These are phyloP conservation scores for Octopus sinensis DNA, from an alignment of 1,140 invertebrate genomes.

Conservation along the genomic window DNA sequence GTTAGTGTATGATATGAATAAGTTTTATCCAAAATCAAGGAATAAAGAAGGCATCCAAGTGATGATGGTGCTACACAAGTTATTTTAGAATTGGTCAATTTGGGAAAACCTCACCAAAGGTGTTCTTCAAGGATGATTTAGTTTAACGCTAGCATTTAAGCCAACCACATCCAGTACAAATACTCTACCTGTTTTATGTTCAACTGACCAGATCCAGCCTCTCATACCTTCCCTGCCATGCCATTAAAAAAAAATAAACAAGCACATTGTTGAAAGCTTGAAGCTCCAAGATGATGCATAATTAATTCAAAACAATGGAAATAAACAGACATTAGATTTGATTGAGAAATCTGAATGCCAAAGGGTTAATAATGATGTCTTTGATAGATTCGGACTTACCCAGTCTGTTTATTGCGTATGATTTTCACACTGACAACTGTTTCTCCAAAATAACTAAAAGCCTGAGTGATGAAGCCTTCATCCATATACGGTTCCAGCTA, in stretches of 20 bases:
- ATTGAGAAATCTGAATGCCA: no score
- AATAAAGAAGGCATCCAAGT: no score
- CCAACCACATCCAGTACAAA: no score
- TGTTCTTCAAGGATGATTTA: no score
- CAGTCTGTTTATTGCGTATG: conserved; percentile 89
- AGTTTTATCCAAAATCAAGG: no score
- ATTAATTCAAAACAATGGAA: neutral
- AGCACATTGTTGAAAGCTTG: neutral
- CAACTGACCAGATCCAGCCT: neutral
- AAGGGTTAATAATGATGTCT: no score
- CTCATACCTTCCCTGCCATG: neutral
- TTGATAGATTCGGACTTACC: conserved; percentile 29
- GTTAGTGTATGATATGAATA: no score
- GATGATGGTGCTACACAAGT: no score
- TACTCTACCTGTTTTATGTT: no score
- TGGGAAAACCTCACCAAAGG: no score
- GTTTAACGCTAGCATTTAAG: no score
- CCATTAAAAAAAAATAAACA: neutral
- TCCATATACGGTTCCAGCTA: conserved; percentile 93
- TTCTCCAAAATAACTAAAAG: conserved; percentile 87
- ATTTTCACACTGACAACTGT: conserved; percentile 67
- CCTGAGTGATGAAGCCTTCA: conserved; percentile 84
- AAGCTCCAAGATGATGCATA: conserved; percentile 10
- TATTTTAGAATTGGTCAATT: no score
- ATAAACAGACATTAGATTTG: conserved; percentile 9